Base-by-base conservation (phyloP, 2,113 vertebrate species). In the Cyphomyrus plagiostoma region DNA sequence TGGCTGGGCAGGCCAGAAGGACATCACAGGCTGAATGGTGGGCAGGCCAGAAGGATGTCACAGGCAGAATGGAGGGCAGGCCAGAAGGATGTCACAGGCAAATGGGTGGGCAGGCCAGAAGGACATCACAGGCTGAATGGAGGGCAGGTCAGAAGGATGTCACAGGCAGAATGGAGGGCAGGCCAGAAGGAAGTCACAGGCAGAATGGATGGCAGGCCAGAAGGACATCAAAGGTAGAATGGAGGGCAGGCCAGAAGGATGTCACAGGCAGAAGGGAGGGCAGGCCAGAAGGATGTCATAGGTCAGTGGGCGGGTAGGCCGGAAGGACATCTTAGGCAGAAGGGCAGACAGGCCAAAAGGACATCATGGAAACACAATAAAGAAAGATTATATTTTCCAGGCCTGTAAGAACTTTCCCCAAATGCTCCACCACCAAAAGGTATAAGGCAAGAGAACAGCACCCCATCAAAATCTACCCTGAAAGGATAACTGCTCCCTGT, bases 1-100 rank as follows among this genome's bases (percentile, higher is more conserved):
- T 0, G 6, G 5, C 19, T 0, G 52, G 52, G 17, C 52, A 19
- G 52, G 17, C 3, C 4, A 4, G 52, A 53, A 19, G 4, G 52
- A 53, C 0, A 4, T 56, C 21, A 7, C 19, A 56, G 19, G 19
- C 19, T 23, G 0, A 0, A 0, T 5, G 3, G 53, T 0, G 5
- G 19, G 53, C 19, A 56, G 53, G 19, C 52, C 52, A 2, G 19
- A 56, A 23, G 6, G 53, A 21, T 0, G 1, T 56, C 19, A 56
- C 1, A 7, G 53, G 5, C 19, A 23, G 1, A 23, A 0, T 19
- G 53, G 6, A 0, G 6, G 19, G 4, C 4, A 56, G 53, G 19
- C 52, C 52, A 6, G 53, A 56, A 56, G 4, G 53, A 56, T 0
- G 19, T 56, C 53, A 53, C 52, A 21, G 53, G 19, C 5, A 56